Evolutionary conservation across 2,113 vertebrate species (phyloP), one percentile per base, ranked within the genome.

Genomic region (Xiphias gladius): DNA sequence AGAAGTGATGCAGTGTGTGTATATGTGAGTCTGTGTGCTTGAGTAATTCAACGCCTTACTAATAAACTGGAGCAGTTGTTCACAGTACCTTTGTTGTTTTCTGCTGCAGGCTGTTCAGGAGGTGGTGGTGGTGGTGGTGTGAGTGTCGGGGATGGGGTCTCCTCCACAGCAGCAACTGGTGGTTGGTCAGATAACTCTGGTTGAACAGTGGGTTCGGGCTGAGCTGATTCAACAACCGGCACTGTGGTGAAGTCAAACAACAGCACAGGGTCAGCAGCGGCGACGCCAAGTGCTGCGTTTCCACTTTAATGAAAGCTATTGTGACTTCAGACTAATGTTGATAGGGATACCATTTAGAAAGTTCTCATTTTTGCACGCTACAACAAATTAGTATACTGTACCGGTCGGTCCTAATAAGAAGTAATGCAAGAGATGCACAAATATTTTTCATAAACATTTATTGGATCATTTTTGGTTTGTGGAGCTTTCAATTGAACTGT

Each of bases 71-170:
- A 35, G 28, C 35, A 66, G 12, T 39, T 55, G 32, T 48, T 76
- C 32, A 22, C 41, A 8, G 20, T 86, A 91, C 91, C 88, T 89
- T 79, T 67, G 70, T 20, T 26, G 48, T 20, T 83, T 32, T 75
- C 79, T 82, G 59, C 28, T 4, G 30, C 26, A 19, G 80, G 76
- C 55, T 85, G 80, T 11, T 85, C 61, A 50, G 48, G 24, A 32
- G 69, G 35, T 8, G 80, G 32, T 28, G 70, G n/a, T 37, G 72
- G 14, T 9, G 66, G 48, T 43, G 65, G 14, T 14, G 64, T n/a
- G 39, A 74, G 57, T 7, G 76, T 66, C 0, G 46, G 19, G 5
- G 32, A 55, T 11, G 43, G 46, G 0, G 80, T 58, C 65, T 88
- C 79, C 28, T 81, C 87, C 32, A 41, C 70, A 52, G 57, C 73